Base-by-base conservation (phyloP, 2,888 invertebrate species). In the Stramonita haemastoma region DNA sequence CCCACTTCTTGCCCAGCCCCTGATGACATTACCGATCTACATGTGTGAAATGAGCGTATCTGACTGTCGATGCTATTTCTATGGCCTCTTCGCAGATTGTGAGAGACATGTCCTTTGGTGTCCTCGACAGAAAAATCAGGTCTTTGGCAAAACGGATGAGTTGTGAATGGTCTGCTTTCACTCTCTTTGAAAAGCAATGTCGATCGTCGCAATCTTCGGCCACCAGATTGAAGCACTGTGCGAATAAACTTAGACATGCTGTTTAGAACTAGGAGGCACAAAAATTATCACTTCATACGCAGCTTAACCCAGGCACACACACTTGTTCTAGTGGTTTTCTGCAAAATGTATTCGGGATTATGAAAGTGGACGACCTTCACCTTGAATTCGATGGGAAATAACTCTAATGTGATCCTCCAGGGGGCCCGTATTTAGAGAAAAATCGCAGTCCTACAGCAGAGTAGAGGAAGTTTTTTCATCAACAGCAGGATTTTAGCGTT, bases 341-440 rank as follows among this genome's bases (percentile, higher is more conserved):
- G 77, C 77, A 77, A 29, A 77, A 29, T n/a, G 11, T 29, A 29
- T 13, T 79, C 17, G 81, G 36, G 26, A 83, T 83, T 83, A 83
- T 83, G 81, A 83, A 83, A 83, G 81, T 83, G 81, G 46, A 46
- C 46, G 81, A 46, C 81, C 81, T 83, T 83, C 36, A 46, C 81
- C 22, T 46, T 79, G 77, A 79, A 15, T 1, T 19, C 79, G 13
- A 34, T 17, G 81, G 81, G 81, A 83, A 46, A 83, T 83, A 83
- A 83, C 46, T 83, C 81, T 46, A 36, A 36, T 26, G 81, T 83
- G 19, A 46, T 83, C 81, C 81, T 83, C 81, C 81, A 83, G 81
- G 46, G 81, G 81, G 81, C 81, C 46, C 46, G 81, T 83, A 36
- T 83, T 83, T 83, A 46, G 81, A 83, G 26, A 46, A 46, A 83